Percentiles rank a stretch among this genome's conserved stretches.
Conservation (phyloP, 2,888 invertebrate species). For the Microplitis manilae region DNA sequence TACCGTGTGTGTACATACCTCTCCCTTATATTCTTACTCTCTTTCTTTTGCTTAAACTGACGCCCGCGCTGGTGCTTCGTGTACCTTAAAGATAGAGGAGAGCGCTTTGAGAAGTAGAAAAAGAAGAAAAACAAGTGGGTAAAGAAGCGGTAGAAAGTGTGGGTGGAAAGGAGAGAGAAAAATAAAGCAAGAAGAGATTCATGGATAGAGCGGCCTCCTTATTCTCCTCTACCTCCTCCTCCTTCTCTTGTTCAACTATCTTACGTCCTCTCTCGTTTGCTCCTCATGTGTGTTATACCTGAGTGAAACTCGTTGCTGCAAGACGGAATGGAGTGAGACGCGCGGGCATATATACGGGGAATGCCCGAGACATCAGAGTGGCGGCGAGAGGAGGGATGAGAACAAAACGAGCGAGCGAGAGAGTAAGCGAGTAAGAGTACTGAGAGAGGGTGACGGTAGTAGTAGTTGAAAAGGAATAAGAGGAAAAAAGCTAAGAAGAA, state of each 20-base stretch:
- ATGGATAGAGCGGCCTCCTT: too few relatives aligned
- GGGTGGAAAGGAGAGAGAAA: conserved; percentile 22
- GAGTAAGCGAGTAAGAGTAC: neutral
- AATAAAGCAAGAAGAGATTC: neutral
- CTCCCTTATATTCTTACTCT: conserved; percentile 42
- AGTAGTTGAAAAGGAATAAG: conserved; percentile 14
- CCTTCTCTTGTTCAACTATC: conserved; percentile 55
- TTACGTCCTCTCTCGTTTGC: conserved; percentile 56
- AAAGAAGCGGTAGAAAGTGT: conserved; percentile 5
- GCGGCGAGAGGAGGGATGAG: conserved; percentile 36
- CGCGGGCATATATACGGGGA: conserved; percentile 2
- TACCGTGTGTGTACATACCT: conserved; percentile 31
- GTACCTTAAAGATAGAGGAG: neutral
- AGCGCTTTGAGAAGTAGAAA: neutral
- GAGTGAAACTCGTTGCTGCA: conserved; percentile 8
- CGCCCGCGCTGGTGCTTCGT: neutral
- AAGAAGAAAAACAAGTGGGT: neutral
- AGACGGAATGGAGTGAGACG: conserved; percentile 5
- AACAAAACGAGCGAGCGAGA: conserved; percentile 37
- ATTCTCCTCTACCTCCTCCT: conserved; percentile 10
- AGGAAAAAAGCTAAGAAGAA: conserved; percentile 23
- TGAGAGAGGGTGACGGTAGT: neutral
- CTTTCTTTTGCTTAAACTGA: conserved; percentile 23
- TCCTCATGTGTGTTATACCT: conserved; percentile 18
- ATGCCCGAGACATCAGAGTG: neutral